Percentiles rank a stretch among this genome's conserved stretches.
Conservation (phyloP, 2,113 vertebrate species). For the Lota lota region DNA sequence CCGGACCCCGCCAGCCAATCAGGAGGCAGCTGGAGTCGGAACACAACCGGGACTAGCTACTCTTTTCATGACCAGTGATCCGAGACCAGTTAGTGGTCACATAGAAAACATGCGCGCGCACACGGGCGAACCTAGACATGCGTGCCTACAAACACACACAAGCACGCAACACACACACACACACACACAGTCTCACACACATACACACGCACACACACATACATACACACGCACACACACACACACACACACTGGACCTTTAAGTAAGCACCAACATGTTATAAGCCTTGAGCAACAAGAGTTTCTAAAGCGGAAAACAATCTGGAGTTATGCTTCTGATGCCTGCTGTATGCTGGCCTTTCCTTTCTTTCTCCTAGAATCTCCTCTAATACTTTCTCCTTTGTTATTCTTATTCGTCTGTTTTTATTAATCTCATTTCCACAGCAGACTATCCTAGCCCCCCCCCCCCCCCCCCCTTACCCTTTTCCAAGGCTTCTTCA, state of each 20-base stretch:
- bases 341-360: constrained; percentile 20
- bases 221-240: constrained; percentile 6
- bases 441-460: too few relatives aligned
- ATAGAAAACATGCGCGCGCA: constrained; percentile 13
- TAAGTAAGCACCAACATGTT: constrained; percentile 14
- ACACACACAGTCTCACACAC: too few relatives aligned
- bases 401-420: background rate
- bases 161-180: too few relatives aligned
- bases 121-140: too few relatives aligned
- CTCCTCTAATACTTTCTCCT: background rate
- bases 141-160: too few relatives aligned
- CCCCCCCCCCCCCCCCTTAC: too few relatives aligned
- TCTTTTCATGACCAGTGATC: constrained; percentile 61
- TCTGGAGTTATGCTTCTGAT: constrained; percentile 30
- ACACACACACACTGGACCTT: constrained; percentile 1
- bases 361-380: background rate
- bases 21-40: constrained; percentile 18
- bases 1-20: constrained; percentile 42
- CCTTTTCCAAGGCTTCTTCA: too few relatives aligned
- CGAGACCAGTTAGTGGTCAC: constrained; percentile 54
- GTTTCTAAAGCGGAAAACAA: constrained; percentile 34
- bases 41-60: constrained; percentile 41
- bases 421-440: background rate
- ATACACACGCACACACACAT: constrained; percentile 10
- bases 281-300: constrained; percentile 37